Conservation (phyloP, 64 coral and sea anemone species). For the Stichodactyla mertensii region DNA sequence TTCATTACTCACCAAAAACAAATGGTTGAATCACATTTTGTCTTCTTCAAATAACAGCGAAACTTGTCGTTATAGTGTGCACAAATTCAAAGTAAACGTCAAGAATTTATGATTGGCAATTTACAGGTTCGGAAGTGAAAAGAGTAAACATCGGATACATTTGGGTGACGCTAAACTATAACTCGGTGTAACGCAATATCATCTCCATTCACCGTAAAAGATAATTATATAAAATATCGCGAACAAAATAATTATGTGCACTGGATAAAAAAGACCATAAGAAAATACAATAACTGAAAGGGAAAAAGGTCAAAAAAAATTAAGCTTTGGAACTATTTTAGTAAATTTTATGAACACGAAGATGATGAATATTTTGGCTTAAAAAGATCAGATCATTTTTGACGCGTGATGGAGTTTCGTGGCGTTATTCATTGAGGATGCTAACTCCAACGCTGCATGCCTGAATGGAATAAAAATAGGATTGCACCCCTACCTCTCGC, state of each 20-base stretch:
- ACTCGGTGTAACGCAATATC: background rate
- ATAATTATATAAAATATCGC: too few relatives aligned
- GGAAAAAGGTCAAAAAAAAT: background rate
- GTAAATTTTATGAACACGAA: background rate
- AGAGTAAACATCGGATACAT: background rate
- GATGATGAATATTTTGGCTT: background rate
- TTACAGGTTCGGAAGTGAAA: background rate
- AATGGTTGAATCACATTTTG: background rate
- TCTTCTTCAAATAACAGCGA: background rate
- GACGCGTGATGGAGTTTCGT: background rate
- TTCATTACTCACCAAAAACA: background rate
- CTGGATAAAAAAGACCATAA: background rate
- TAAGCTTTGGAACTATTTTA: background rate
- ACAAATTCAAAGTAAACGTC: background rate
- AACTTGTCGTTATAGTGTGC: background rate
- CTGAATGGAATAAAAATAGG: background rate
- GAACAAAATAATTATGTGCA: background rate
- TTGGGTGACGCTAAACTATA: background rate
- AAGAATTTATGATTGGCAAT: background rate
- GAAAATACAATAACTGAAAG: background rate
- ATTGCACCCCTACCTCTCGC: background rate
- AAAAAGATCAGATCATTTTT: background rate
- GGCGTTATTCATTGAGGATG: background rate
- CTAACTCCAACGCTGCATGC: background rate
- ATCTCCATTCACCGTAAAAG: too few relatives aligned